phyloP scores from a whole-genome alignment of 2,888 invertebrate species.

The Dryocosmus kuriphilus region DNA sequence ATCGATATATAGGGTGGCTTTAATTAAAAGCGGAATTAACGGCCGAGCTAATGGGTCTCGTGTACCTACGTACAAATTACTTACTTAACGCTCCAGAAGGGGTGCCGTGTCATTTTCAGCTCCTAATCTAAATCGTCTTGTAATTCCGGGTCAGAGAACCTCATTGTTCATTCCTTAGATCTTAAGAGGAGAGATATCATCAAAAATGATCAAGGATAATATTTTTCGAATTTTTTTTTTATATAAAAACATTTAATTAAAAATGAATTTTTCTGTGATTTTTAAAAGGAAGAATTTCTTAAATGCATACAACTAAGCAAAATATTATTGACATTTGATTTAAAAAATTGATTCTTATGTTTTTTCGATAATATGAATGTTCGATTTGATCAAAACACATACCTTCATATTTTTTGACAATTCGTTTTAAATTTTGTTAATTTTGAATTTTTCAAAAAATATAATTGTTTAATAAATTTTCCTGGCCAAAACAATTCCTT shows the following conservation, averaged over 20 bases:
- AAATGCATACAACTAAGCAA: too few species aligned
- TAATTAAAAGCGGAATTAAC: conserved; percentile 36
- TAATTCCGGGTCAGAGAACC: conserved; percentile 29
- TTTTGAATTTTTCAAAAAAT: too few species aligned
- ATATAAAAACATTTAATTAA: neutral
- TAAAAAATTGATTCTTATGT: too few species aligned
- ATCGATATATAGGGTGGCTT: conserved; percentile 34
- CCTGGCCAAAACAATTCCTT: too few species aligned
- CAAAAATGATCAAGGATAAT: neutral
- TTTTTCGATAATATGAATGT: too few species aligned
- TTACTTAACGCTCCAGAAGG: conserved; percentile 35
- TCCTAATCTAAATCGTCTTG: conserved; percentile 35
- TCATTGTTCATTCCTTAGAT: conserved; percentile 21
- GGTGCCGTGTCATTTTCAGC: conserved; percentile 16
- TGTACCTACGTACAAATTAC: conserved; percentile 40
- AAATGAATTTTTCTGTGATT: neutral
- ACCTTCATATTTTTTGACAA: too few species aligned
- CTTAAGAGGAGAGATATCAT: neutral
- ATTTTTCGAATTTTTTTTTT: neutral
- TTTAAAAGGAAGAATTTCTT: too few species aligned
- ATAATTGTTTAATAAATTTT: too few species aligned
- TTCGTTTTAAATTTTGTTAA: too few species aligned
- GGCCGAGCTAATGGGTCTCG: conserved; percentile 37
- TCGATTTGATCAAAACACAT: too few species aligned
- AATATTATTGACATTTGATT: too few species aligned